Conservation (phyloP, 37 sponge, comb jelly and placozoan genomes). For the Aplysina aerophoba region DNA sequence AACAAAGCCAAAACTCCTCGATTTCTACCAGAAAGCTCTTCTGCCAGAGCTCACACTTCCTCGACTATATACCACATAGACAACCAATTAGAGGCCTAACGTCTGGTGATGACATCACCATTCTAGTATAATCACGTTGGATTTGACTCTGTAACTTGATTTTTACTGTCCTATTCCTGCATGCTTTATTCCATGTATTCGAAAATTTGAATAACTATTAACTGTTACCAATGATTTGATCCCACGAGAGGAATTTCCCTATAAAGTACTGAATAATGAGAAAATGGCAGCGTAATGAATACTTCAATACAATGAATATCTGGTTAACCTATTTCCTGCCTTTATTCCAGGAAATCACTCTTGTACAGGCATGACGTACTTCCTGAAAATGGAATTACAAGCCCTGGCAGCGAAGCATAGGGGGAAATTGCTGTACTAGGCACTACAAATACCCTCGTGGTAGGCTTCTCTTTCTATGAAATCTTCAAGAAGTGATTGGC, state of each 20-base stretch:
- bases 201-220: background rate
- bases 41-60: constrained; percentile 13
- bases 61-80: constrained; percentile 5
- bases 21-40: constrained; percentile 4
- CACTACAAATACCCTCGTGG: too few species aligned
- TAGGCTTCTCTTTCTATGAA: too few species aligned
- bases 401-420: too few species aligned
- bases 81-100: background rate
- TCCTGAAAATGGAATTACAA: background rate
- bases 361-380: background rate
- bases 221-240: background rate
- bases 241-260: background rate
- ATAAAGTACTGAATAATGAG: background rate
- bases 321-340: constrained; percentile 17
- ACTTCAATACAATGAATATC: background rate
- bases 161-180: background rate
- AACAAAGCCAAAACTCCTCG: background rate
- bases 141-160: too few species aligned
- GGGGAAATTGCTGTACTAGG: too few species aligned
- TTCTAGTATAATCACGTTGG: too few species aligned
- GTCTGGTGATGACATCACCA: background rate
- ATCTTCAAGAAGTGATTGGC: too few species aligned
- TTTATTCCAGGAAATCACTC: background rate
- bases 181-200: background rate
- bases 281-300: background rate